Conservation (phyloP, 2,797 vertebrate genomes). For the Poecile montanus region DNA sequence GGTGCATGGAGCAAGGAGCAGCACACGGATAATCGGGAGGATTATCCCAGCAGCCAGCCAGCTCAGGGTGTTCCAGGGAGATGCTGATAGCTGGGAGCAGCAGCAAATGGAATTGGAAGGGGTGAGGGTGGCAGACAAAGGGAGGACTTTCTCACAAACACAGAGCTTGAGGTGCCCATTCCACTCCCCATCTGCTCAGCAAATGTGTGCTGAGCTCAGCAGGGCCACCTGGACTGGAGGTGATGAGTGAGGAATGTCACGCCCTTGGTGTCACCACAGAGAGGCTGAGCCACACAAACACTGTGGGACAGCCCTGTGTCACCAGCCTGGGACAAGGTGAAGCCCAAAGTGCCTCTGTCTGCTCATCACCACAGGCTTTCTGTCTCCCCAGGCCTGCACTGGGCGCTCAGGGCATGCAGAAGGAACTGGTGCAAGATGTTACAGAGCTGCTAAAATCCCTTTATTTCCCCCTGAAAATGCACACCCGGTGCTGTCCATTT, state of each 20-base stretch:
- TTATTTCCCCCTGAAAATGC: not conserved
- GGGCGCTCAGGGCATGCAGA: not conserved
- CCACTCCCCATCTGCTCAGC: rapidly evolving
- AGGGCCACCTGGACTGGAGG: rapidly evolving
- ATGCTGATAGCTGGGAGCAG: not conserved
- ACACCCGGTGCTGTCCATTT: rapidly evolving
- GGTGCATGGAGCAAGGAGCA: rapidly evolving
- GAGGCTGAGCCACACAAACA: rapidly evolving
- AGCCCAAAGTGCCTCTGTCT: rapidly evolving
- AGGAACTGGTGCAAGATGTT: not conserved
- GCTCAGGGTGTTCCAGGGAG: rapidly evolving
- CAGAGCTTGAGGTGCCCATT: rapidly evolving
- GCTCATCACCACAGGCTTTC: not conserved
- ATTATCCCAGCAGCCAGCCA: not conserved
- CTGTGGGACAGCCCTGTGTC: not conserved
- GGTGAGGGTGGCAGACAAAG: not conserved
- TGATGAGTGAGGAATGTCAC: not conserved
- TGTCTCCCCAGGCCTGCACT: not conserved
- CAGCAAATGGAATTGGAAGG: not conserved
- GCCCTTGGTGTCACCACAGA: not conserved
- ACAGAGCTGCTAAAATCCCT: not conserved
- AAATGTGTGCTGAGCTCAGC: rapidly evolving
- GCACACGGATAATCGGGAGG: not conserved
- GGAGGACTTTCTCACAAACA: not conserved
- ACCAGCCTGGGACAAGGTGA: rapidly evolving